phyloP scores from a whole-genome alignment of 2,888 invertebrate species.

The Loripinus fragilis region DNA sequence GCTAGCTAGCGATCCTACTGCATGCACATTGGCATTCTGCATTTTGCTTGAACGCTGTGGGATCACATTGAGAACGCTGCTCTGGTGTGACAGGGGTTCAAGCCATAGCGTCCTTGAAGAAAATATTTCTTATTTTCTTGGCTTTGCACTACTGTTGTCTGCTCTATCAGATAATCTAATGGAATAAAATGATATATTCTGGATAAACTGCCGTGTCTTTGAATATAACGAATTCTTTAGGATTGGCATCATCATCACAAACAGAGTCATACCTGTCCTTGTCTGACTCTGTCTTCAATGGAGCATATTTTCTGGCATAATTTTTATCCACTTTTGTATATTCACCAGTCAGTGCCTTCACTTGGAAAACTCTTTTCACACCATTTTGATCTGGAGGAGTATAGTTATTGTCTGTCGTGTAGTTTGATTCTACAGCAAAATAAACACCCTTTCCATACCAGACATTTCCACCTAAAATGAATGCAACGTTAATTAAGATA shows the following conservation, averaged over 20 bases:
- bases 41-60: no score
- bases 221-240: conserved; percentile 75
- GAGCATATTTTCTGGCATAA: conserved; percentile 53
- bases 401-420: conserved; percentile 59
- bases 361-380: conserved; percentile 61
- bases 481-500: no score
- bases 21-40: no score
- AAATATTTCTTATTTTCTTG: no score
- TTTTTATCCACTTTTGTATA: conserved; percentile 42
- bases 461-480: conserved; percentile 19
- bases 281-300: conserved; percentile 42
- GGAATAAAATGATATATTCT: conserved; percentile 73
- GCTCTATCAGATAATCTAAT: conserved; percentile 20
- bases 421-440: conserved; percentile 69
- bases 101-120: no score
- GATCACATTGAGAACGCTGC: no score
- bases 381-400: conserved; percentile 53
- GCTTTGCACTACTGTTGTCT: no score
- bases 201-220: conserved; percentile 78
- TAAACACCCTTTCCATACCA: conserved; percentile 75
- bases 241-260: conserved; percentile 58
- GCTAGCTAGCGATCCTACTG: no score
- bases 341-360: conserved; percentile 67
- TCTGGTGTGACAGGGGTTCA: no score
- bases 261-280: conserved; percentile 68